Base-by-base conservation (phyloP, 2,888 invertebrate genomes). In the Lasioglossum lativentre region DNA sequence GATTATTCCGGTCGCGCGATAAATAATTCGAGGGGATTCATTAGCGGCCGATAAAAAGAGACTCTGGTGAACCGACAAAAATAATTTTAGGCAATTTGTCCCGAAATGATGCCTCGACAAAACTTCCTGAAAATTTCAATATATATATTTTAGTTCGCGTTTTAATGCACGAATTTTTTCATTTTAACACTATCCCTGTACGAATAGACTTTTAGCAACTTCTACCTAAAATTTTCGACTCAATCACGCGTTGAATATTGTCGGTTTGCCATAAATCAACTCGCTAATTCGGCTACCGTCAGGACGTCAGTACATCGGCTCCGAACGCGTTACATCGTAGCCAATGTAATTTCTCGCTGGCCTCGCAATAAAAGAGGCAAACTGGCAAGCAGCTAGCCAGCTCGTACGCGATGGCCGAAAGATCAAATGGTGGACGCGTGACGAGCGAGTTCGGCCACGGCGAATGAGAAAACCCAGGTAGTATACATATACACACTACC, bases 321-420 rank as follows among this genome's bases (percentile, higher is more conserved):
- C 66, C 19, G 42, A 38, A 34, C 56, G 78, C 82, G 85, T 77
- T 78, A 77, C 88, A 74, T 79, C 75, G 42, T n/a, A 27, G 45
- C 42, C 77, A 63, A 78, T 72, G 74, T 80, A 86, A 89, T 87
- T 89, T 82, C 83, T 84, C 27, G 12, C 2, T 14, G 42, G 30
- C 16, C 34, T 27, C 47, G 66, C 76, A 68, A 68, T 91, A 91
- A 91, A 91, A 90, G 88, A 80, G 86, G 83, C 73, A 68, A 73
- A 66, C 71, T 71, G 40, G 38, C 34, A 4, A 38, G 63, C 40
- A 42, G 19, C 27, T 30, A 66, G 70, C 45, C 68, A 68, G 30
- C 34, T 30, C 34, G 19, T n/a, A 16, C 30, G 3, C 34, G 38
- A 38, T 38, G n/a, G 34, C 23, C 38, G 38, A 66, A 59, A 75